These are phyloP conservation scores for Rhagophthalmus giganteus DNA, from an alignment of 2,888 invertebrate genomes.

Conservation along the genomic window DNA sequence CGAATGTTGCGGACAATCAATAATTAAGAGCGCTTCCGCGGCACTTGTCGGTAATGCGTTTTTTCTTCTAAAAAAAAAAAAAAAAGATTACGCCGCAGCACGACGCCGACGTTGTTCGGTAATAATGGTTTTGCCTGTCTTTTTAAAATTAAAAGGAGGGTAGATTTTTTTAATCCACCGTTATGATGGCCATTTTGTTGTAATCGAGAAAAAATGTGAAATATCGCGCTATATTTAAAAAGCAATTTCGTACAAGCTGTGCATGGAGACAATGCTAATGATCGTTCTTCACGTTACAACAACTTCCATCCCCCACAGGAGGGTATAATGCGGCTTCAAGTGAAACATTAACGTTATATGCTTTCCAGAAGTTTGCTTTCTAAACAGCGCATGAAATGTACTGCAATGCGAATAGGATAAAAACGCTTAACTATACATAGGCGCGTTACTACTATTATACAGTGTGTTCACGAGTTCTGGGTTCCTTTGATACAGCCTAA, in stretches of 20 bases:
- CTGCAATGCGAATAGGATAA: slow-evolving; percentile 12
- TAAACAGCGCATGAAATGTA: slow-evolving; percentile 18
- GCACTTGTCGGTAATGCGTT: no score
- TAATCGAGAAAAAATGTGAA: slow-evolving; percentile 29
- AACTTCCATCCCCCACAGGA: slow-evolving; percentile 7
- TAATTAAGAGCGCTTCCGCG: no score
- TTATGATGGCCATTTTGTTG: slow-evolving; percentile 20
- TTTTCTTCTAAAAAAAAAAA: no score
- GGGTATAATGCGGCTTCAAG: slow-evolving; percentile 23
- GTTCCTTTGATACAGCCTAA: no score
- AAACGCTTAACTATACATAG: neutral
- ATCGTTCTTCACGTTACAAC: slow-evolving; percentile 28
- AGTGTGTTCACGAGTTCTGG: no score
- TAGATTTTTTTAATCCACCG: slow-evolving; percentile 12
- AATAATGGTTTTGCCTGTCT: neutral
- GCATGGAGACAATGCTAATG: slow-evolving; percentile 33
- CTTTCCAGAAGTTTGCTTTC: slow-evolving; percentile 23
- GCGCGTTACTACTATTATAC: no score
- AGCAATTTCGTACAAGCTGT: slow-evolving; percentile 31
- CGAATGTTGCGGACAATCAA: neutral
- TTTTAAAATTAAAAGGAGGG: slow-evolving; percentile 2
- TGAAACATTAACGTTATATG: slow-evolving; percentile 28
- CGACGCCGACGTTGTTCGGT: no score
- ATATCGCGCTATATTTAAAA: slow-evolving; percentile 29
- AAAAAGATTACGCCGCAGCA: no score